phyloP scores from a whole-genome alignment of 2,888 invertebrate genomes.

The Orthosia cruda region DNA sequence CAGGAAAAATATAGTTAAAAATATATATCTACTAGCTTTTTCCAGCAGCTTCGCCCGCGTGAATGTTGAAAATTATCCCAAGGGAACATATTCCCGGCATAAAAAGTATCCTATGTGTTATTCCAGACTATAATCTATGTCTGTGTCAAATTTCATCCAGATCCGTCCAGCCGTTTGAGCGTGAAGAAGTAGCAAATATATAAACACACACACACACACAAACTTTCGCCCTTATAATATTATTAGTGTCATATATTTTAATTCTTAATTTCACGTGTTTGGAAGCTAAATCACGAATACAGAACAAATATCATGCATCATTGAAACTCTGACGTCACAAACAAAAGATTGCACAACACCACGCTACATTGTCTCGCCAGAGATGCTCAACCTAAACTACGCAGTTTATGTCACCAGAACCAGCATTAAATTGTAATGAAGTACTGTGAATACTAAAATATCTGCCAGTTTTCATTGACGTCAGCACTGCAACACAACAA shows the following conservation, averaged over 20 bases:
- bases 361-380: slow-evolving; percentile 40
- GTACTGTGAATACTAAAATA: slow-evolving; percentile 35
- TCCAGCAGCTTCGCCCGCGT: too few relatives aligned
- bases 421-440: slow-evolving; percentile 46
- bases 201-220: too few relatives aligned
- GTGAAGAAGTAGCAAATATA: too few relatives aligned
- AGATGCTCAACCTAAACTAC: slow-evolving; percentile 46
- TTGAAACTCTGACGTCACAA: slow-evolving; percentile 61
- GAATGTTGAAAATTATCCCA: too few relatives aligned
- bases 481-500: slow-evolving; percentile 37
- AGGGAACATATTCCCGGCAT: too few relatives aligned
- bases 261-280: background rate
- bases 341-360: slow-evolving; percentile 56
- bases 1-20: background rate
- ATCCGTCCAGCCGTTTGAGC: too few relatives aligned
- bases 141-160: too few relatives aligned
- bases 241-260: too few relatives aligned
- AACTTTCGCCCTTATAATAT: too few relatives aligned
- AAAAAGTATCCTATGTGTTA: too few relatives aligned
- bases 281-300: background rate
- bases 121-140: too few relatives aligned
- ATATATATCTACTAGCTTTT: too few relatives aligned
- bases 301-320: slow-evolving; percentile 63
- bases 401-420: slow-evolving; percentile 35
- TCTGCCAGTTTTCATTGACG: slow-evolving; percentile 45